phyloP scores from a whole-genome alignment of 2,113 vertebrate species.

The Mus musculus region DNA sequence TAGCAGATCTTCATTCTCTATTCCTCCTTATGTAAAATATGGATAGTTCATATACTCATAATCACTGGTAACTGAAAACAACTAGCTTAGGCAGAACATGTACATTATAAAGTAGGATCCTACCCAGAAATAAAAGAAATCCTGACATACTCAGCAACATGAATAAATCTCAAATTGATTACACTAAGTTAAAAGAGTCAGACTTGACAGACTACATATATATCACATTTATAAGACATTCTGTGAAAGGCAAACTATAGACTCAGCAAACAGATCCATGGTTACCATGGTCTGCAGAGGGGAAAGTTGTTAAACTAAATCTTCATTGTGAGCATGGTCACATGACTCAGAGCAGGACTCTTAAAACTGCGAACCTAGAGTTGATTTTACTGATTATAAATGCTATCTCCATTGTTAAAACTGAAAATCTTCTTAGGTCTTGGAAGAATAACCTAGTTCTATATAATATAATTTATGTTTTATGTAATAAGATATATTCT shows the following conservation, averaged over 20 bases:
- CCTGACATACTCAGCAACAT: not conserved
- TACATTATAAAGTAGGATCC: not conserved
- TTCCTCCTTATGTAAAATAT: not conserved
- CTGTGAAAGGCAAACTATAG: constrained; percentile 45
- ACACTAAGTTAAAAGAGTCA: constrained; percentile 50
- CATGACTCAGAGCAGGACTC: not conserved
- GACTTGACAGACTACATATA: not conserved
- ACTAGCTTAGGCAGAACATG: not conserved
- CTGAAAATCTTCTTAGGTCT: not conserved
- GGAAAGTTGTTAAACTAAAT: not conserved
- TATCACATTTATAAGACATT: constrained; percentile 15
- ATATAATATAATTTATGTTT: not conserved
- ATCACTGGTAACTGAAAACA: constrained; percentile 25
- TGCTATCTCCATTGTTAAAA: not conserved
- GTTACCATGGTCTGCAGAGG: not conserved
- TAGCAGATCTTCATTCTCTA: not conserved
- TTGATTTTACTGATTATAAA: not conserved
- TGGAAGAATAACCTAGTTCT: not conserved
- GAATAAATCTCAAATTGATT: constrained; percentile 15
- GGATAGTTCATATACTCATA: not conserved
- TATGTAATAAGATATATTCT: not conserved
- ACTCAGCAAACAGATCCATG: not conserved
- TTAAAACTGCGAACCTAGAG: not conserved
- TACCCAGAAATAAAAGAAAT: constrained; percentile 26
- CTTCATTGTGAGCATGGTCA: not conserved